Evolutionary conservation across 92 coral and sea anemone genomes (phyloP).

Genomic region (Blastomussa wellsi): DNA sequence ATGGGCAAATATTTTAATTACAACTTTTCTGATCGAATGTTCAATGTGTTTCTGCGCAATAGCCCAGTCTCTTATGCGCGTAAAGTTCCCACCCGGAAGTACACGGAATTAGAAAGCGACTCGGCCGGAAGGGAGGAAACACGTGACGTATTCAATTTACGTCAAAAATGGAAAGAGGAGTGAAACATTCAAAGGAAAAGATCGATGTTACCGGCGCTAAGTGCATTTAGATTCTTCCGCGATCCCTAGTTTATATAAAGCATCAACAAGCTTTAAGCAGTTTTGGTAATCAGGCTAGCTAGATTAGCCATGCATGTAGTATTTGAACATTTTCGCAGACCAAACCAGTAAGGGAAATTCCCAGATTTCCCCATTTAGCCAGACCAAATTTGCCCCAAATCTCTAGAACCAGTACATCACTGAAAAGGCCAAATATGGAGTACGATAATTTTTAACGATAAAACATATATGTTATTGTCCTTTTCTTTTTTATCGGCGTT

Average conservation of each 20-base stretch:
- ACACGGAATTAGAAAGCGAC: neutral
- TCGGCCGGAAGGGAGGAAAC: neutral
- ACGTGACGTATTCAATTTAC: neutral
- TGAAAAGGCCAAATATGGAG: too few relatives aligned
- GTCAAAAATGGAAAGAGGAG: neutral
- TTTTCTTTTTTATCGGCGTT: too few relatives aligned
- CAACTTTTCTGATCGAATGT: neutral
- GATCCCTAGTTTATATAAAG: too few relatives aligned
- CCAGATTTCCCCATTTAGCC: neutral
- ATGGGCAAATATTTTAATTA: neutral
- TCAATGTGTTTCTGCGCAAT: neutral
- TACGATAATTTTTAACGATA: too few relatives aligned
- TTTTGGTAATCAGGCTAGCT: too few relatives aligned
- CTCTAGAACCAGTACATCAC: too few relatives aligned
- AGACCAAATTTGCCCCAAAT: too few relatives aligned
- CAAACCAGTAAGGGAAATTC: neutral
- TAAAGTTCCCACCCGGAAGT: constrained; percentile 9
- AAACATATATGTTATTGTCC: too few relatives aligned
- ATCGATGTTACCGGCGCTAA: neutral
- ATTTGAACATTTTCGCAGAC: too few relatives aligned
- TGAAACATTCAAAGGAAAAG: neutral
- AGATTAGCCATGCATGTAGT: too few relatives aligned
- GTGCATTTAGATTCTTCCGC: neutral
- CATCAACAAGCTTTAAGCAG: too few relatives aligned
- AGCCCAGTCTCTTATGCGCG: neutral